Evolutionary conservation across 2,888 invertebrate genomes (phyloP), one percentile per base, ranked within the genome.

Genomic region (Bombyx huttoni): DNA sequence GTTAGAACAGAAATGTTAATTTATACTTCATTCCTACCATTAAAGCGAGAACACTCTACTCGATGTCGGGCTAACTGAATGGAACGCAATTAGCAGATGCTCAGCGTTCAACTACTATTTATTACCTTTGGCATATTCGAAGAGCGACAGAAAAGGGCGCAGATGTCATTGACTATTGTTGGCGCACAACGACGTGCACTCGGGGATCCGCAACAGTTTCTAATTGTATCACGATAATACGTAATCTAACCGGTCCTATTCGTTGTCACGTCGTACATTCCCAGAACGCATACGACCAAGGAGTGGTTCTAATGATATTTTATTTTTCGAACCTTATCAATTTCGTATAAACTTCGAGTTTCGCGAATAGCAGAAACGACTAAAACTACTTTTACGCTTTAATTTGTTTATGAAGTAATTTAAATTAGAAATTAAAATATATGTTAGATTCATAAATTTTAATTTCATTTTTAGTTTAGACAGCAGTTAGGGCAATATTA

Each of bases 181-280:
- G 81, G 82, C 76, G 78, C 79, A 82, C 82, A 83, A 84, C 80
- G 84, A 82, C 86, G 81, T 81, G 70, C 71, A 70, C 73, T 65
- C 70, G 64, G 74, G 72, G 75, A 64, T 66, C 74, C 70, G 75
- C 79, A 79, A 85, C 84, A 86, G 80, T 83, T 83, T 85, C 78
- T 86, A 86, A 87, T 86, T 85, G 87, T 86, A 70, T 79, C 81
- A 67, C 81, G 75, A 85, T 84, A 85, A 84, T 85, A 76, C 78
- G 81, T 88, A 85, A 85, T 88, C 86, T 82, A 87, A 85, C 85
- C 80, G 81, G 82, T 76, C 83, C 76, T 64, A 78, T 81, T 81
- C 73, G 77, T 65, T 59, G 70, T 71, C 85, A 85, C 84, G 83
- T 79, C 68, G 73, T 65, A 67, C 66, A 59, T 62, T 73, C 74